Base-by-base conservation (phyloP, 2,888 invertebrate genomes). In the Xylota segnis region DNA sequence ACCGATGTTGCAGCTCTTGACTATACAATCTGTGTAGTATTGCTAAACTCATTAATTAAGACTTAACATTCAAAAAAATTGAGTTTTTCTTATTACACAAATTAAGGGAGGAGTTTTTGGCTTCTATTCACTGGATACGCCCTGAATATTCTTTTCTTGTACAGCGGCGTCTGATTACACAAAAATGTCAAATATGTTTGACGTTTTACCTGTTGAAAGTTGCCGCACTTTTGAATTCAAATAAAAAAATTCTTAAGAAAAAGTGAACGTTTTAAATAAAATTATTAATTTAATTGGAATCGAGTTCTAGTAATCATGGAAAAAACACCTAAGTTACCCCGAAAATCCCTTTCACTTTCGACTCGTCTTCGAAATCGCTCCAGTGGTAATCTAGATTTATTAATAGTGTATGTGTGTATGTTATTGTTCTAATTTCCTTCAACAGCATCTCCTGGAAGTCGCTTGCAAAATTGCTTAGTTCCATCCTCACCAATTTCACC, bases 291-390 rank as follows among this genome's bases (percentile, higher is more conserved):
- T 16, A 4, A 6, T 5, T 16, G n/a, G 16, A 43, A 29, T 6
- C 16, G 27, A 18, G 5, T 65, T 45, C 27, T 10, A 32, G 10
- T 18, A n/a, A 4, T 18, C 5, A 91, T 91, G 91, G 91, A 90
- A 56, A 88, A 81, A 79, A 87, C 90, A 4, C 88, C 90, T 12
- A 89, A 89, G 56, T 7, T 89, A 32, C 87, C 82, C 27, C 89
- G 90, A 68, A 89, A 89, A 52, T 90, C 91, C 9, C 81, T 91
- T 23, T 90, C 91, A 16, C 82, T 91, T n/a, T 89, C 88, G 59
- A 88, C 81, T 27, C 90, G 90, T 5, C 66, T 90, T 27, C 87
- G 89, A 66, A 88, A 88, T 5, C 88, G 89, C 0, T 89, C 89
- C 61, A 90, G 88, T 79, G 90, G 91, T 91, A 88, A 83, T 68